Evolutionary conservation across 2,113 vertebrate genomes (phyloP).

Genomic region (Grammomys surdaster): DNA sequence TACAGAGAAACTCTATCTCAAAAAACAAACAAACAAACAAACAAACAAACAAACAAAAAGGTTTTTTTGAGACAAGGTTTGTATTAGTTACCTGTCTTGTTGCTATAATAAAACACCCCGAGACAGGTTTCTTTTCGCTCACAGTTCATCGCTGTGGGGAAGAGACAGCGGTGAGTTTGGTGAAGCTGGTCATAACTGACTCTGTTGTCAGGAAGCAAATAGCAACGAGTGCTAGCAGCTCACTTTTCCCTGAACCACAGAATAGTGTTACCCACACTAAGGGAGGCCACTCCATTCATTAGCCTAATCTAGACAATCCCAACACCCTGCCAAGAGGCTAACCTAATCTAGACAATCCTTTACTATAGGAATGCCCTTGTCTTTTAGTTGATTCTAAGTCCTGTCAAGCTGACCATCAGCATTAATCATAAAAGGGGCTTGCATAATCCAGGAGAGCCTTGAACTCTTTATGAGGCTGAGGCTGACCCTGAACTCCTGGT

Average conservation of each 20-base stretch:
- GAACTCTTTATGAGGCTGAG: background rate
- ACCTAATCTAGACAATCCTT: background rate
- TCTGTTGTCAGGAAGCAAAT: background rate
- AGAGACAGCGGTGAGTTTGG: background rate
- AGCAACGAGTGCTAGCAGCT: background rate
- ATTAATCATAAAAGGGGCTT: background rate
- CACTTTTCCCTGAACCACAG: background rate
- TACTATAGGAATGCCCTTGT: background rate
- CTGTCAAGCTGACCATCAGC: background rate
- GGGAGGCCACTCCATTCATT: background rate
- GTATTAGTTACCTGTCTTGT: background rate
- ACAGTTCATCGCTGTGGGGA: background rate
- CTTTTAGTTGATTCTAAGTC: background rate
- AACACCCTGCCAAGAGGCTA: background rate
- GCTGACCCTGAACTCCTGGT: background rate
- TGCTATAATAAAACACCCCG: background rate
- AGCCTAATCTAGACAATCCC: background rate
- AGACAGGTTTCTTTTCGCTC: background rate
- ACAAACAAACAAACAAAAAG: too few relatives aligned
- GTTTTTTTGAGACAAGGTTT: background rate
- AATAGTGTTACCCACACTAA: too few relatives aligned
- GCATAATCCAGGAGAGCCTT: background rate
- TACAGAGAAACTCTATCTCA: too few relatives aligned
- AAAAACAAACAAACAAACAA: too few relatives aligned
- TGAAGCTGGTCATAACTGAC: background rate